phyloP scores from a whole-genome alignment of 2,113 vertebrate genomes.

The Vulpes ferrilata region DNA sequence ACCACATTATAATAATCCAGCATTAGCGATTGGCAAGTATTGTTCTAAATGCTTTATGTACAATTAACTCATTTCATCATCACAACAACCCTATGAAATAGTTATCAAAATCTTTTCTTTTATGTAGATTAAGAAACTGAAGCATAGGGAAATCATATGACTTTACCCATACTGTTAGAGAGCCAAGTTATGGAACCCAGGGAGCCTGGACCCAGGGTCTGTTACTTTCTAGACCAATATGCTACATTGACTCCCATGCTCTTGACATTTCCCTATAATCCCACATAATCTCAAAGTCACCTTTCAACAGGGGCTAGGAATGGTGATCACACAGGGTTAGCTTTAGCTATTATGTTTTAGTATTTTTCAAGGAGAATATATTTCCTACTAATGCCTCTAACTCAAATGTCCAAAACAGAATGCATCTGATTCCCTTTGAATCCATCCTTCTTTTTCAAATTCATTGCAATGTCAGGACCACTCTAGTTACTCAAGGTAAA shows the following conservation, averaged over 20 bases:
- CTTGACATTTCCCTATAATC: neutral
- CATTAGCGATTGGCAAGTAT: neutral
- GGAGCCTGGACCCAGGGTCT: neutral
- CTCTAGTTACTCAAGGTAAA: neutral
- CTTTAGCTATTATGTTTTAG: neutral
- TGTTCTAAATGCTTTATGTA: neutral
- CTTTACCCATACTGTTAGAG: neutral
- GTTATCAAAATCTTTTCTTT: neutral
- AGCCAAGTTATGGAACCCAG: neutral
- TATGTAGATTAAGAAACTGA: neutral
- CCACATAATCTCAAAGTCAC: neutral
- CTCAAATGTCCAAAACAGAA: slow-evolving; percentile 9
- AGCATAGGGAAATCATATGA: neutral
- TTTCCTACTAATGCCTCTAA: neutral
- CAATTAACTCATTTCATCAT: neutral
- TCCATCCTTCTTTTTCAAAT: slow-evolving; percentile 11
- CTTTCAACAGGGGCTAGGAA: neutral
- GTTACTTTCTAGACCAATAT: neutral
- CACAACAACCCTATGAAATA: neutral
- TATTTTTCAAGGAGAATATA: neutral
- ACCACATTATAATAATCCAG: neutral
- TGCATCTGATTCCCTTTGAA: neutral
- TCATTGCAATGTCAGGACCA: neutral
- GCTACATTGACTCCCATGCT: neutral
- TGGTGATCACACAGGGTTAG: neutral